Evolutionary conservation across 2,113 vertebrate species (phyloP), one percentile per base, ranked within the genome.

Genomic region (Paracanthobrama guichenoti): DNA sequence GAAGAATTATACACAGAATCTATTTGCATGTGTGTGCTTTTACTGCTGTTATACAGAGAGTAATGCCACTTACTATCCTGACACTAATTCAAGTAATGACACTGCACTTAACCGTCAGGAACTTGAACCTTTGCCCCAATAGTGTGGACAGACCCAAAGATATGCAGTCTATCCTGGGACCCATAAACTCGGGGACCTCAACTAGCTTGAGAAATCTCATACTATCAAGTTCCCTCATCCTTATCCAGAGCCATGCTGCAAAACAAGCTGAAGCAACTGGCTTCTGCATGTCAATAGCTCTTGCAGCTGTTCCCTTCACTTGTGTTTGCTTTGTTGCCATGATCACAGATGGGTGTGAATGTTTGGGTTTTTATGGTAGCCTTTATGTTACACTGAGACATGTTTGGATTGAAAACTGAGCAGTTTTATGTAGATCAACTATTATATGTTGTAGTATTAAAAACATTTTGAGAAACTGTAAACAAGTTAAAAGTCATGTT

Each of bases 231-330:
- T 86, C 24, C 44, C 57, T 72, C 14, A 64, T 66, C n/a, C 57
- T 62, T 44, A 53, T 79, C 78, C 67, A 44, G 14, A 78, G 39
- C 59, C 78, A 66, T 73, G 39, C 18, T 82, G 67, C 81, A 76
- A 79, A 13, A 77, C 48, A 71, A 73, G 80, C 50, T 83, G 74
- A 60, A 55, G 82, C 71, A 76, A 81, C 46, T 83, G 79, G 57
- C 60, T 24, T 79, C 57, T 87, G 75, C 86, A 79, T 85, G 79
- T 77, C 86, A 87, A 78, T 78, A 82, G 55, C 86, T 82, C 67
- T 12, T 20, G 22, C 84, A 85, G 87, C 84, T 88, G 80, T 82
- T 64, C 81, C 53, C 59, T 85, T 79, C 46, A 83, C 59, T 64
- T 50, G 26, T 87, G 79, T 62, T 87, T 84, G 72, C 78, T 31